These are phyloP conservation scores for Bombus pascuorum DNA, from an alignment of 1,140 invertebrate genomes.

Conservation along the genomic window DNA sequence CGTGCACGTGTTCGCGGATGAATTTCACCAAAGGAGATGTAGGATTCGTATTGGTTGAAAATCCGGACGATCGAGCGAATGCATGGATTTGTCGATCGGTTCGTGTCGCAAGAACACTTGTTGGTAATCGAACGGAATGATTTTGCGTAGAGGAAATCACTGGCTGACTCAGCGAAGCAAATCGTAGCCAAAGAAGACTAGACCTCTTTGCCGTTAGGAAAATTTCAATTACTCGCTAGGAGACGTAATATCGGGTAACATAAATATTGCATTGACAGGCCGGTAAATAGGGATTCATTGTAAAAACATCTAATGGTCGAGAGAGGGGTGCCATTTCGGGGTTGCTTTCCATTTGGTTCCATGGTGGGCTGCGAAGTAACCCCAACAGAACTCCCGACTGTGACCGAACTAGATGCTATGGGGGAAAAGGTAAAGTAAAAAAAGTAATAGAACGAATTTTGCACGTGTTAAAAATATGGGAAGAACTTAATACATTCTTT, in stretches of 20 bases:
- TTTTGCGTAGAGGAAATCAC: background rate
- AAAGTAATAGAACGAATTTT: constrained; percentile 35
- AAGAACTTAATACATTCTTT: constrained; percentile 2
- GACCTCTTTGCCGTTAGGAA: constrained; percentile 53
- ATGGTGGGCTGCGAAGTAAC: constrained; percentile 59
- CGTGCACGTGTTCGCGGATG: constrained; percentile 46
- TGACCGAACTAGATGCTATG: background rate
- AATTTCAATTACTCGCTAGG: constrained; percentile 81
- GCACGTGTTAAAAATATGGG: constrained; percentile 46
- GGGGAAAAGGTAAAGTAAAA: constrained; percentile 4
- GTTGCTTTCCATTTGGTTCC: constrained; percentile 64
- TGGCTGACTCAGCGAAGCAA: constrained; percentile 67
- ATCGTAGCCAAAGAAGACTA: constrained; percentile 41
- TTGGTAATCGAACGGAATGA: constrained; percentile 41
- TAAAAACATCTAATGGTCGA: constrained; percentile 73
- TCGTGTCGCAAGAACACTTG: background rate
- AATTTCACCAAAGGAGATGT: constrained; percentile 47
- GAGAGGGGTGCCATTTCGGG: constrained; percentile 34
- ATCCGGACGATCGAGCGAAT: constrained; percentile 16
- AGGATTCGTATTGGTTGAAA: constrained; percentile 19
- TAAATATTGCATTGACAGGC: constrained; percentile 80
- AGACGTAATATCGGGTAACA: constrained; percentile 78
- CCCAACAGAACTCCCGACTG: constrained; percentile 66
- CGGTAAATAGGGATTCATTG: constrained; percentile 80
- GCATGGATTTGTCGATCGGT: constrained; percentile 5